Percentiles rank a stretch among this genome's conserved stretches.
phyloP scores from a whole-genome alignment of 2,113 vertebrate genomes.

The Synchiropus splendidus region DNA sequence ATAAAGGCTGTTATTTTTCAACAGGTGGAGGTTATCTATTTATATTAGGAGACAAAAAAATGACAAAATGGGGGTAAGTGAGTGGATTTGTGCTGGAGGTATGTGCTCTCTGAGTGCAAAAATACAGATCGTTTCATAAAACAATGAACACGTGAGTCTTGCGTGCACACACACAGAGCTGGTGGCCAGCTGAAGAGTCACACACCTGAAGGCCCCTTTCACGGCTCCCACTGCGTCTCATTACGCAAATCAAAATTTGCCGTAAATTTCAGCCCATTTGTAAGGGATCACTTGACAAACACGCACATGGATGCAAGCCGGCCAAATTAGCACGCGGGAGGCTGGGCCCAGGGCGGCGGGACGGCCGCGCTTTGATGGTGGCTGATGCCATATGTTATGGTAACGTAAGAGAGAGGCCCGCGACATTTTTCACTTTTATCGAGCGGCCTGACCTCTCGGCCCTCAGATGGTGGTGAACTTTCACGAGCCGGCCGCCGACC shows the following conservation, averaged over 20 bases:
- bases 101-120: too few relatives aligned
- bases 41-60: too few relatives aligned
- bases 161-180: too few relatives aligned
- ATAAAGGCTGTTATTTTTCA: too few relatives aligned
- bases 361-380: constrained; percentile 49
- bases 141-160: too few relatives aligned
- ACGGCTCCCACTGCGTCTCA: constrained; percentile 34
- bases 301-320: constrained; percentile 40
- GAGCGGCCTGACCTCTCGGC: constrained; percentile 46
- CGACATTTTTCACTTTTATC: constrained; percentile 67
- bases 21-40: too few relatives aligned
- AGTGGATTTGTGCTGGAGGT: too few relatives aligned
- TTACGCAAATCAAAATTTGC: constrained; percentile 56
- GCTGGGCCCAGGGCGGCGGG: constrained; percentile 28
- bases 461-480: constrained; percentile 53
- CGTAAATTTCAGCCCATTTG: constrained; percentile 61
- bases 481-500: constrained; percentile 47
- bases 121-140: too few relatives aligned
- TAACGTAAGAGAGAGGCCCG: constrained; percentile 32
- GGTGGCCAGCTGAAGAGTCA: too few relatives aligned
- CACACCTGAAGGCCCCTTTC: constrained; percentile 2
- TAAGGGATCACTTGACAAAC: constrained; percentile 53
- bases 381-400: constrained; percentile 59
- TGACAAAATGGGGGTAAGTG: too few relatives aligned
- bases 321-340: constrained; percentile 49